phyloP scores from a whole-genome alignment of 2,113 vertebrate species.

The Peucedramus taeniatus region DNA sequence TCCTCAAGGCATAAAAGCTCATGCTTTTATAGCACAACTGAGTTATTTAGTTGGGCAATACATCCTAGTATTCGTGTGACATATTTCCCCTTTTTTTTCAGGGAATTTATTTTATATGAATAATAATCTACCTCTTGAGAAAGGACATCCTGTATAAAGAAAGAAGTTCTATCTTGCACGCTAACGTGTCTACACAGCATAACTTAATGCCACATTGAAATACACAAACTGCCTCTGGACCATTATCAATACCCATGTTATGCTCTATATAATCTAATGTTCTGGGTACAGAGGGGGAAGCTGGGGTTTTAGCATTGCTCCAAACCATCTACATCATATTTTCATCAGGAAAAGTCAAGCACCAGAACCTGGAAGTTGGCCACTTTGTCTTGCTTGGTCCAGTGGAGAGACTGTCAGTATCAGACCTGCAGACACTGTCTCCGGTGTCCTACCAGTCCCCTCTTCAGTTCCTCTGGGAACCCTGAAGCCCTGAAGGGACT shows the following conservation, averaged over 20 bases:
- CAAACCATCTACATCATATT: background rate
- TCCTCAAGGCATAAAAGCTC: background rate
- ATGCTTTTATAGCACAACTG: background rate
- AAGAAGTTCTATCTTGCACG: background rate
- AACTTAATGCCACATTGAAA: background rate
- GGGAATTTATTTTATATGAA: background rate
- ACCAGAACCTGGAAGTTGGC: too few relatives aligned
- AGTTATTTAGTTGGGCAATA: background rate
- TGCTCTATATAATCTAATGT: background rate
- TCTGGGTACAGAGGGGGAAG: background rate
- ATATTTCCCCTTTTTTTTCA: background rate
- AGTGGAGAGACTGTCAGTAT: background rate
- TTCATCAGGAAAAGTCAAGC: background rate
- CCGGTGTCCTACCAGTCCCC: background rate
- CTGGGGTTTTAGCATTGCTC: background rate
- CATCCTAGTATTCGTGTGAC: background rate
- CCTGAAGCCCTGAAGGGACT: background rate
- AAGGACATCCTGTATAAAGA: background rate
- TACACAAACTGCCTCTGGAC: background rate
- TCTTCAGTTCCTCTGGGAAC: rapidly evolving
- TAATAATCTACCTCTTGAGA: background rate
- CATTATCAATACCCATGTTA: background rate
- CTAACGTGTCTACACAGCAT: background rate
- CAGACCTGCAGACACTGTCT: too few relatives aligned
- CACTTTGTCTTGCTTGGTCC: background rate